These are phyloP conservation scores for Acanthurus leucopareius DNA, from an alignment of 2,797 vertebrate species.

Conservation along the genomic window DNA sequence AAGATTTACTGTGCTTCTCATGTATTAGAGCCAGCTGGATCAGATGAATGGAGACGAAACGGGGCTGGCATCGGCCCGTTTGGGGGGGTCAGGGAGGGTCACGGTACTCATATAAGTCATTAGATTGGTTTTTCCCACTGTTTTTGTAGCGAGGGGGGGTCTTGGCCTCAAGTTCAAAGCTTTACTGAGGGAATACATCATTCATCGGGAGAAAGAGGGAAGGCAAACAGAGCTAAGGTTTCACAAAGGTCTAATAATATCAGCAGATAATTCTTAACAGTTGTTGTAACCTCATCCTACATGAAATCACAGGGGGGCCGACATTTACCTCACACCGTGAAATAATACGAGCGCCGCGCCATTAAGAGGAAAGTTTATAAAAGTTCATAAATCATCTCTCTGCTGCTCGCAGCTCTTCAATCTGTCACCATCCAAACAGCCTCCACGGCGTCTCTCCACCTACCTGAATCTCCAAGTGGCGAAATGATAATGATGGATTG, in stretches of 20 bases:
- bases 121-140: slow-evolving; percentile 30
- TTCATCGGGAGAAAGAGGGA: slow-evolving; percentile 48
- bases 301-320: not conserved
- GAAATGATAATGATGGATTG: slow-evolving; percentile 36
- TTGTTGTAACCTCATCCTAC: slow-evolving; percentile 63
- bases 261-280: slow-evolving; percentile 54
- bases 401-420: not conserved
- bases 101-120: slow-evolving; percentile 26
- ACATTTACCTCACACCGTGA: slow-evolving; percentile 27
- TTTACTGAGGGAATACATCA: slow-evolving; percentile 48
- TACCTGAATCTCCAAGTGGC: slow-evolving; percentile 14
- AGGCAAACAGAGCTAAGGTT: slow-evolving; percentile 73
- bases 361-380: slow-evolving; percentile 9
- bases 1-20: slow-evolving; percentile 53
- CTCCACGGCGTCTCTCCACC: not conserved
- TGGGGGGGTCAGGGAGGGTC: slow-evolving; percentile 42
- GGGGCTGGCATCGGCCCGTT: not conserved
- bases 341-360: not conserved
- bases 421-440: slow-evolving; percentile 1
- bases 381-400: slow-evolving; percentile 2
- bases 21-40: slow-evolving; percentile 15
- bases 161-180: slow-evolving; percentile 66
- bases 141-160: slow-evolving; percentile 61
- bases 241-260: slow-evolving; percentile 69
- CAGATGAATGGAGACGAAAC: slow-evolving; percentile 30